These are phyloP conservation scores for Willowsia nigromaculata DNA, from an alignment of 2,888 invertebrate genomes.

Conservation along the genomic window DNA sequence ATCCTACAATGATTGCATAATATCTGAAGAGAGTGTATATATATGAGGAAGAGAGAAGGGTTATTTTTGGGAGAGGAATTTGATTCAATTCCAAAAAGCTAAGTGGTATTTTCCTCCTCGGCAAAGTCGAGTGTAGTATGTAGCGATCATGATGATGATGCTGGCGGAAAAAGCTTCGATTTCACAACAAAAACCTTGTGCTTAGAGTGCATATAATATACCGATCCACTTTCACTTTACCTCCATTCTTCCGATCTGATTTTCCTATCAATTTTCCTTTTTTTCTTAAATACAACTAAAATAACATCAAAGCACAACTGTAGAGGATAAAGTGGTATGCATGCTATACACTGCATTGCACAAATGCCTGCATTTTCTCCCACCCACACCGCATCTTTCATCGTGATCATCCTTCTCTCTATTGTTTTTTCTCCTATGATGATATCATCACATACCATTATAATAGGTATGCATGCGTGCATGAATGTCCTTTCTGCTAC, in stretches of 20 bases:
- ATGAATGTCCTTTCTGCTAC: not conserved
- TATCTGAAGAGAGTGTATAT: not conserved
- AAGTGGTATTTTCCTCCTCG: not conserved
- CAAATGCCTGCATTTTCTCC: not conserved
- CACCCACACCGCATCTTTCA: not conserved
- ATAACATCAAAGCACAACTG: not conserved
- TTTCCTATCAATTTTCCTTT: not conserved
- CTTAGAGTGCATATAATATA: not conserved
- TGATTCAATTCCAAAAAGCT: conserved; percentile 31
- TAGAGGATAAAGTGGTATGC: not conserved
- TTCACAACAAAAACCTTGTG: not conserved
- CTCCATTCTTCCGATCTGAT: not conserved
- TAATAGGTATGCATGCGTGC: not conserved
- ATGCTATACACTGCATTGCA: not conserved
- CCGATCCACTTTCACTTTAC: conserved; percentile 15
- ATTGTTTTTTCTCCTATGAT: not conserved
- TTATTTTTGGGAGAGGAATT: not conserved
- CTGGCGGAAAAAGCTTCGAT: not conserved
- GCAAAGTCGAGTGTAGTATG: not conserved
- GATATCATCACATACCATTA: not conserved
- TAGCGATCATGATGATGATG: not conserved
- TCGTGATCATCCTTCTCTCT: not conserved
- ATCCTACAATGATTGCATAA: not conserved
- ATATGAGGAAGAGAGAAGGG: not conserved
- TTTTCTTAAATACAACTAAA: not conserved